Evolutionary conservation across 2,113 vertebrate genomes (phyloP).

Genomic region (Alectura lathami): DNA sequence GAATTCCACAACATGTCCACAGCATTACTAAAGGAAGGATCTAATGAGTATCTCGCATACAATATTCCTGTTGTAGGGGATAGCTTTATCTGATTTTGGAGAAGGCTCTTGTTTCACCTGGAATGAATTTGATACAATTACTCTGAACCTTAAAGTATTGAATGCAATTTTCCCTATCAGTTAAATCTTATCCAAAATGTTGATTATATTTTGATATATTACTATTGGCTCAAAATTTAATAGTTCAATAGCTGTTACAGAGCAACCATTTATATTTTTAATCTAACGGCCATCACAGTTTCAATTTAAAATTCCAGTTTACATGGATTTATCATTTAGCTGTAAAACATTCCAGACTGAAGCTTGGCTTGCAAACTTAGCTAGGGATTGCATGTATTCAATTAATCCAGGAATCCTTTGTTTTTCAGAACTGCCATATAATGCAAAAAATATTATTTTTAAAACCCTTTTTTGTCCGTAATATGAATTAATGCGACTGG

Average conservation of each 20-base stretch:
- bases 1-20: background rate
- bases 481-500: background rate
- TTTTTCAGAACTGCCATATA: background rate
- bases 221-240: background rate
- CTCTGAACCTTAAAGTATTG: background rate
- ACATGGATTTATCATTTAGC: background rate
- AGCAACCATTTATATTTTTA: background rate
- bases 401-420: background rate
- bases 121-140: background rate
- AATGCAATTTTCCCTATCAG: background rate
- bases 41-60: background rate
- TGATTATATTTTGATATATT: background rate
- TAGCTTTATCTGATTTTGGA: background rate
- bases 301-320: background rate
- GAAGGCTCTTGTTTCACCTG: background rate
- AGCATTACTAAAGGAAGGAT: background rate
- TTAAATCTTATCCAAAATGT: background rate
- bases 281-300: background rate
- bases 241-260: background rate
- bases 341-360: background rate
- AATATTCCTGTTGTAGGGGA: background rate
- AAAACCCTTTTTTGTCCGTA: background rate
- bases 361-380: background rate
- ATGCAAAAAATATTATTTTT: background rate
- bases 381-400: background rate